phyloP scores from a whole-genome alignment of 2,113 vertebrate species.

The Rynchops niger region DNA sequence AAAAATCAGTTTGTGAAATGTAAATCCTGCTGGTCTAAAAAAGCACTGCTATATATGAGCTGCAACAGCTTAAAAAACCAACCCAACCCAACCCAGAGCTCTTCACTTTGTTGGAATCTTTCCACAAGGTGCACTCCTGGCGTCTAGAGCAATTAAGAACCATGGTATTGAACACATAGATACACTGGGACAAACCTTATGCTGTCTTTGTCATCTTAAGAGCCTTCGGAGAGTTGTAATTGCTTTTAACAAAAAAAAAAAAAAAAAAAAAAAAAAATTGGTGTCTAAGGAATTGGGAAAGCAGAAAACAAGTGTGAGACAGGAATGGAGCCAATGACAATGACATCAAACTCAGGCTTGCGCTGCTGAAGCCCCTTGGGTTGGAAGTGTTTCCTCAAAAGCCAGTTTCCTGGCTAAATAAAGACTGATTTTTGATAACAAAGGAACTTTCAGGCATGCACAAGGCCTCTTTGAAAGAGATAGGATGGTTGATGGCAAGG shows the following conservation, averaged over 20 bases:
- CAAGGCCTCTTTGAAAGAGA: background rate
- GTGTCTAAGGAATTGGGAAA: background rate
- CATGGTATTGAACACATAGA: background rate
- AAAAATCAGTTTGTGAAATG: slow-evolving; percentile 18
- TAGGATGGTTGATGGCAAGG: background rate
- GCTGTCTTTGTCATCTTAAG: background rate
- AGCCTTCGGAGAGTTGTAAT: background rate
- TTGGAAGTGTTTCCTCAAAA: background rate
- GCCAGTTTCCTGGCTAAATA: background rate
- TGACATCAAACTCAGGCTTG: background rate
- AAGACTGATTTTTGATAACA: background rate
- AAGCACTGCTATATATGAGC: background rate
- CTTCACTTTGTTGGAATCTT: background rate
- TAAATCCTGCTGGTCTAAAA: slow-evolving; percentile 4
- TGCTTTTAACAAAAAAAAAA: background rate
- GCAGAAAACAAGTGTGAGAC: background rate
- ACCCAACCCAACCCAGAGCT: background rate
- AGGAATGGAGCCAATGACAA: background rate
- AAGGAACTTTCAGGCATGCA: background rate
- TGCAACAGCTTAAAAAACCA: background rate
- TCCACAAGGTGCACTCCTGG: background rate
- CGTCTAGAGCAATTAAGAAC: background rate
- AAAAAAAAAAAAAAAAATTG: background rate
- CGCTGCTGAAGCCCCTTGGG: background rate
- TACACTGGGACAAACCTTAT: background rate